These are phyloP conservation scores for Xenopus tropicalis DNA, from an alignment of 2,113 vertebrate genomes.

Conservation along the genomic window UCB_Xtro_10.0 CM004447.2:48159001-48159500, in stretches of 20 bases:
- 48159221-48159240: conserved; percentile 17
- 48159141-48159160: too few relatives aligned
- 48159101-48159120: too few relatives aligned
- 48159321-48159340: conserved; percentile 27
- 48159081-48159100: too few relatives aligned
- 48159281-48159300: conserved; percentile 24
- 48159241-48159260: conserved; percentile 18
- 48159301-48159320: conserved; percentile 31
- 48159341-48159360: conserved; percentile 10
- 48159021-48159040: too few relatives aligned
- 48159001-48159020: too few relatives aligned
- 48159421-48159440: too few relatives aligned
- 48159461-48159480: conserved; percentile 1
- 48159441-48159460: not conserved
- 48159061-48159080: too few relatives aligned
- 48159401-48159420: not conserved
- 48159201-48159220: conserved; percentile 28
- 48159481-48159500: conserved; percentile 25
- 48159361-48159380: conserved; percentile 24
- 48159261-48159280: conserved; percentile 16
- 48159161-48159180: not conserved
- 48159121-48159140: too few relatives aligned
- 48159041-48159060: too few relatives aligned
- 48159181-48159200: conserved; percentile 27
- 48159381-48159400: not conserved